Evolutionary conservation across 2,888 invertebrate genomes (phyloP).

Genomic region (Cactoblastis cactorum): DNA sequence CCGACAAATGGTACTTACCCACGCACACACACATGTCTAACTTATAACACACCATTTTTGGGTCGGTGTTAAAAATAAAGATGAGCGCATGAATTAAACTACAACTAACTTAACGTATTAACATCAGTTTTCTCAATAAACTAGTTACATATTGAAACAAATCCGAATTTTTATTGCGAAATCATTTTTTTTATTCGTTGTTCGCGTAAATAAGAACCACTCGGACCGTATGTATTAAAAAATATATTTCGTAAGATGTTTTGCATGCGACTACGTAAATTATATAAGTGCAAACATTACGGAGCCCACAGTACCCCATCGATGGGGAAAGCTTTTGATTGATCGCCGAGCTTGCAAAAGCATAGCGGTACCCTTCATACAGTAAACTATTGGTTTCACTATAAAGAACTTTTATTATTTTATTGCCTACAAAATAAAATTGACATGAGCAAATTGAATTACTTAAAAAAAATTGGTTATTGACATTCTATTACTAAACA

Average conservation of each 20-base stretch:
- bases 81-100: too few relatives aligned
- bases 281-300: slow-evolving; percentile 16
- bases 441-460: background rate
- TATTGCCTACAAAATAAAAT: background rate
- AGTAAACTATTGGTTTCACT: background rate
- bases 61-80: too few relatives aligned
- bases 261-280: slow-evolving; percentile 11
- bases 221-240: background rate
- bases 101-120: too few relatives aligned
- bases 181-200: too few relatives aligned
- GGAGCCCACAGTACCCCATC: slow-evolving; percentile 20
- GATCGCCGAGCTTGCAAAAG: slow-evolving; percentile 15
- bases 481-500: too few relatives aligned
- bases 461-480: background rate
- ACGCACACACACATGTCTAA: too few relatives aligned
- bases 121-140: too few relatives aligned
- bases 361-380: slow-evolving; percentile 4
- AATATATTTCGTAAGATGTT: slow-evolving; percentile 8
- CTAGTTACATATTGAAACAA: too few relatives aligned
- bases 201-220: background rate
- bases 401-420: background rate
- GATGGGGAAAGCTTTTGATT: slow-evolving; percentile 27
- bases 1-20: too few relatives aligned
- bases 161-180: too few relatives aligned
- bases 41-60: too few relatives aligned